Base-by-base conservation (phyloP, 2,113 vertebrate genomes). In the Periophthalmodon schlosseri region DNA sequence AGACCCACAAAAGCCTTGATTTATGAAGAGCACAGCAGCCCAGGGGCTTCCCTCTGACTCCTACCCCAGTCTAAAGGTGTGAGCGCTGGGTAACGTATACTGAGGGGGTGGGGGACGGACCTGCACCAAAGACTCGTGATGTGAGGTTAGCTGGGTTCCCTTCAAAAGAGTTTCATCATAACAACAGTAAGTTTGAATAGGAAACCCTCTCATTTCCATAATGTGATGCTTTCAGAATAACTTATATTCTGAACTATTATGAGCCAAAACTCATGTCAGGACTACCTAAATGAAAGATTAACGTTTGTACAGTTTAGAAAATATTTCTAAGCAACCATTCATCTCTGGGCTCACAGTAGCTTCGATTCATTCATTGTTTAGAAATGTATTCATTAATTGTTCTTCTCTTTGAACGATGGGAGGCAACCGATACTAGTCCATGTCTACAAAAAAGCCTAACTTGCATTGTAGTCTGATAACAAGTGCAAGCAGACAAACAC, bases 61-160 rank as follows among this genome's bases (percentile, higher is more conserved):
- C 76, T 61, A 71, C 74, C 87, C 81, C 76, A 76, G 49, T 9
- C 74, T 10, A n/a, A 75, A 90, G 87, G 87, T 91, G 90, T 87
- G 86, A 89, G 61, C 23, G 24, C 13, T 86, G 10, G 57, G 7
- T 73, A 73, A 72, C 20, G 54, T 68, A 57, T 64, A 5, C 0
- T 86, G 89, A 88, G 75, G 84, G 83, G 86, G 88, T 80, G 85
- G 86, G 84, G 88, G 65, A 76, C 70, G 8, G 78, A 88, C 70
- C 79, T 76, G 18, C 47, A 68, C 52, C 46, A 74, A 33, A 13
- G 75, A 54, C 20, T 9, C 20, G 75, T 78, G 78, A 46, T 72
- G 83, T 64, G 50, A 75, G 71, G 68, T 21, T 14, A 34, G 39
- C 64, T 54, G 68, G 24, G 34, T 61, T 79, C 72, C 70, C 70